Base-by-base conservation (phyloP, 2,888 invertebrate species). In the Epicampocera succincta region DNA sequence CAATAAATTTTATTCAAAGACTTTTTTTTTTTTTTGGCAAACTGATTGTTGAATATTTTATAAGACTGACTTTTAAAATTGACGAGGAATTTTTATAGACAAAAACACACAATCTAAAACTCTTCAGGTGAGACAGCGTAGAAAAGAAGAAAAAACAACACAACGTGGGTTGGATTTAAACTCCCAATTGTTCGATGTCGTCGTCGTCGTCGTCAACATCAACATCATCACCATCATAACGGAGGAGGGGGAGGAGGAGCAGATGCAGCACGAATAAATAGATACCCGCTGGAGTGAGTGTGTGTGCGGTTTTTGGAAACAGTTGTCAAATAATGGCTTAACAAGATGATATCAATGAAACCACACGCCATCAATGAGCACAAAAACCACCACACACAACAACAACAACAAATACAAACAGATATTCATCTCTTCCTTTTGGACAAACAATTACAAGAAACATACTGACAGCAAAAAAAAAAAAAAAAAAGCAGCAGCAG, bases 251-350 rank as follows among this genome's bases (percentile, higher is more conserved):
- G n/a, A n/a, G 15, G 68, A 66, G n/a, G n/a, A 46, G 15, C 12
- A 60, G 42, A 42, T 29, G 44, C 44, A 60, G 72, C 58, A 60
- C 52, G 66, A 73, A 66, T 46, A 66, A n/a, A n/a, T n/a, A n/a
- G n/a, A n/a, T n/a, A n/a, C n/a, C n/a, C 78, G 40, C 42, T 65
- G 44, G 15, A 79, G 68, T 74, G 42, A 56, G 21, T 63, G 61
- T 50, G 54, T 50, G 65, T 65, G n/a, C 11, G 46, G 54, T 38
- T 63, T 68, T 65, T 17, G 63, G 58, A 71, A 82, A 78, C 82
- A 78, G 71, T 82, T 78, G 74, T 82, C 82, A 82, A 82, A 82
- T 82, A 82, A 78, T 82, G 82, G 73, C 66, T 82, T 63, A 61
- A 60, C 61, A 74, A 78, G 78, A 82, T 82, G 74, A 82, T 82